Conservation (phyloP, 2,113 vertebrate species). For the Podocnemis expansa region DNA sequence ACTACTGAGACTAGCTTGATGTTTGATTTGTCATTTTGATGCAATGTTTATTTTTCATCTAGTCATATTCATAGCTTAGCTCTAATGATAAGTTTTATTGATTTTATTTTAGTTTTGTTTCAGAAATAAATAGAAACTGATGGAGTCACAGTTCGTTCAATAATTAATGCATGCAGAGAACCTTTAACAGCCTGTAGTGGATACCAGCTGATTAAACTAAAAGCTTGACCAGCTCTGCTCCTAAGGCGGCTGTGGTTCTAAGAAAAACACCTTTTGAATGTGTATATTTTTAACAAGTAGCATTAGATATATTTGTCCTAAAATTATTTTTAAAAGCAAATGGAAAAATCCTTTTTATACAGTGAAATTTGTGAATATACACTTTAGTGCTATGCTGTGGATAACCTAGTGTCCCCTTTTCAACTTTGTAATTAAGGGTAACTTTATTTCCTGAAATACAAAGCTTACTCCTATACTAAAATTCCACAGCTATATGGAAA, state of each 20-base stretch:
- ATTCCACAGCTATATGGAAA: too few relatives aligned
- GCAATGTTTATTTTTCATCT: background rate
- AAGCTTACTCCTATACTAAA: too few relatives aligned
- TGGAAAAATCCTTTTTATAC: background rate
- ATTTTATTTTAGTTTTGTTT: too few relatives aligned
- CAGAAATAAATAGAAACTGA: background rate
- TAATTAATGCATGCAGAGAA: background rate
- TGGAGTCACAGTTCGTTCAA: background rate
- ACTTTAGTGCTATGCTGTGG: background rate
- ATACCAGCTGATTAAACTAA: too few relatives aligned
- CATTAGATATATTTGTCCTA: background rate
- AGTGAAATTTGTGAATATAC: background rate
- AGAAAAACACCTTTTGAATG: too few relatives aligned
- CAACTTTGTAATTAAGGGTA: too few relatives aligned
- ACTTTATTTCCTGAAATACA: too few relatives aligned
- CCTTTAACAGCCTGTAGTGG: too few relatives aligned
- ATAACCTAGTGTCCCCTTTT: background rate
- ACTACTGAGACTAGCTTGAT: background rate
- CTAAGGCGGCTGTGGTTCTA: too few relatives aligned
- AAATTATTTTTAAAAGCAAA: background rate
- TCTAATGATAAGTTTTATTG: too few relatives aligned
- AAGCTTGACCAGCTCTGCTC: too few relatives aligned
- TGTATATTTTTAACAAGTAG: background rate
- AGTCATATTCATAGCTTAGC: too few relatives aligned
- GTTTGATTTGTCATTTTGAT: background rate